Conservation (phyloP, 2,113 vertebrate species). For the Ia io region DNA sequence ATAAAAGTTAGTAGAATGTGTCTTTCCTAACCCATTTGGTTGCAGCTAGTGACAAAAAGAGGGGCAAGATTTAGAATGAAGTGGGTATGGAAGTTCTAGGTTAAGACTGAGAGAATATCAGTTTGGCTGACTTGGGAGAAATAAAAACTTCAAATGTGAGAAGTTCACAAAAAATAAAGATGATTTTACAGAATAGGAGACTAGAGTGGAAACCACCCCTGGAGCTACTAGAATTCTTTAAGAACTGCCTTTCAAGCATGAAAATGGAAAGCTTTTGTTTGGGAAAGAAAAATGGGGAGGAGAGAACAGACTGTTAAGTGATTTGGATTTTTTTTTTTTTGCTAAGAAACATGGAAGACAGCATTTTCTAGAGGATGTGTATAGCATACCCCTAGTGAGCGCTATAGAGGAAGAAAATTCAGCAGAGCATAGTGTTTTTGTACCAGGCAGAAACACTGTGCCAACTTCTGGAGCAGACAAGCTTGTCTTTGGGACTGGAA, state of each 20-base stretch:
- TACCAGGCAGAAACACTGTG: constrained; percentile 46
- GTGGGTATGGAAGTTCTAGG: neutral
- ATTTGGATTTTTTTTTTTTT: neutral
- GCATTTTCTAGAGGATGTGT: neutral
- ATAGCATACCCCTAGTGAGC: neutral
- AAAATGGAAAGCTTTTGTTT: neutral
- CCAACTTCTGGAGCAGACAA: neutral
- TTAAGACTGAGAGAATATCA: neutral
- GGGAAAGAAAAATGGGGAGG: neutral
- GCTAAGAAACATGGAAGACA: neutral
- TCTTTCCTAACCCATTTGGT: neutral
- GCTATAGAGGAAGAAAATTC: neutral
- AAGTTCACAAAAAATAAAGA: neutral
- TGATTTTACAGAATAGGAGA: neutral
- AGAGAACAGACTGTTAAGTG: neutral
- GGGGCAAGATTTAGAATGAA: neutral
- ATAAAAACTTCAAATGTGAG: neutral
- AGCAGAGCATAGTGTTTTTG: constrained; percentile 25
- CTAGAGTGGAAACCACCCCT: neutral
- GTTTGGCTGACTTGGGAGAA: neutral
- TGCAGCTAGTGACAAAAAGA: neutral
- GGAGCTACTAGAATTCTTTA: neutral
- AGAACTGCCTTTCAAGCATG: neutral
- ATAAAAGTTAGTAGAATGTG: neutral
- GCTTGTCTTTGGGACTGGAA: constrained; percentile 56